Conservation (phyloP, 2,888 invertebrate genomes). For the Drosophila anomalata region DNA sequence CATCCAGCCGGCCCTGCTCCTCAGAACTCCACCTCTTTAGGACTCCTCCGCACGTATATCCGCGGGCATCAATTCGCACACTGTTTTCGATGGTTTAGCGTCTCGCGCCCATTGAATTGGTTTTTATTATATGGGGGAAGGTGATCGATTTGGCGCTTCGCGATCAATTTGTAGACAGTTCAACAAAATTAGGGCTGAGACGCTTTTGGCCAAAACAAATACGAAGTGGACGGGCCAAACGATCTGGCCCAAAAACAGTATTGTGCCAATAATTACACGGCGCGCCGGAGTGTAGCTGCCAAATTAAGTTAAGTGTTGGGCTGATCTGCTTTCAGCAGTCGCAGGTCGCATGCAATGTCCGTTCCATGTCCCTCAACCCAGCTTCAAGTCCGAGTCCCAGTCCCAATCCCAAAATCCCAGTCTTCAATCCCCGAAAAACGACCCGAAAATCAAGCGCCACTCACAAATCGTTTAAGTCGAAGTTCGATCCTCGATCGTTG, state of each 20-base stretch:
- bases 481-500: constrained; percentile 72
- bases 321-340: constrained; percentile 75
- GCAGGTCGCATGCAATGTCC: constrained; percentile 42
- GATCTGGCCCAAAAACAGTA: constrained; percentile 46
- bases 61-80: constrained; percentile 70
- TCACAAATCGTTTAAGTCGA: constrained; percentile 73
- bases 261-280: constrained; percentile 81
- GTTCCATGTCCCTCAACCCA: constrained; percentile 3
- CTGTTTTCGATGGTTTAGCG: constrained; percentile 31
- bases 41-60: constrained; percentile 44
- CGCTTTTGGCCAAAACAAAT: constrained; percentile 61
- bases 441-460: constrained; percentile 53
- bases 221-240: constrained; percentile 36
- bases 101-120: constrained; percentile 56
- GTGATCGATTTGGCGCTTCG: constrained; percentile 84
- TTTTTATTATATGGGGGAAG: constrained; percentile 79
- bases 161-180: constrained; percentile 82
- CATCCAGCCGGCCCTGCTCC: constrained; percentile 42
- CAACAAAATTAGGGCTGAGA: constrained; percentile 66
- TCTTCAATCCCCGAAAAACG: constrained; percentile 9
- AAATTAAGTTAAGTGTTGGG: constrained; percentile 84
- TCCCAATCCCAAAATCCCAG: constrained; percentile 6
- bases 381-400: constrained; percentile 5
- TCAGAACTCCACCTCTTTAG: constrained; percentile 9
- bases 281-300: constrained; percentile 77